phyloP scores from a whole-genome alignment of 1,140 invertebrate species.

The Bombus turneri region DNA sequence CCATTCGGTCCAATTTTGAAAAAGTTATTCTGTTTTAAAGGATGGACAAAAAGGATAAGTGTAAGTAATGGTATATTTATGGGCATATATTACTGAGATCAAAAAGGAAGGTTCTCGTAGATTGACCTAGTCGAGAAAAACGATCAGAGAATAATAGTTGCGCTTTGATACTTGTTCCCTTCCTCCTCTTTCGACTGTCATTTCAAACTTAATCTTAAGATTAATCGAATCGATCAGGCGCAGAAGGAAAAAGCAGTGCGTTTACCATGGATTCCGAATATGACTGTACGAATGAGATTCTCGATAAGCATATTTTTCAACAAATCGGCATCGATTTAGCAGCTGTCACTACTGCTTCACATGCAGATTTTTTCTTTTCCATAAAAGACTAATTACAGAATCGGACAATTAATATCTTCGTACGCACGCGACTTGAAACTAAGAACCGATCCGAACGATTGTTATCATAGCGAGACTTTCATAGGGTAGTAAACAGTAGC shows the following conservation, averaged over 20 bases:
- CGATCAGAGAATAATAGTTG: too few species aligned
- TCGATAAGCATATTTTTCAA: neutral
- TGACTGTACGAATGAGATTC: too few species aligned
- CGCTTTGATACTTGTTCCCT: neutral
- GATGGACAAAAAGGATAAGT: too few species aligned
- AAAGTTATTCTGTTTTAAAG: too few species aligned
- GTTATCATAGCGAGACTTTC: neutral
- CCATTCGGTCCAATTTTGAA: too few species aligned
- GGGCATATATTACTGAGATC: too few species aligned
- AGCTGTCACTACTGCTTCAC: neutral
- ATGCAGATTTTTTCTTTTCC: too few species aligned
- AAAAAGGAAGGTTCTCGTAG: too few species aligned
- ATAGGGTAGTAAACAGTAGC: neutral
- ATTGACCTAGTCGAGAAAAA: too few species aligned
- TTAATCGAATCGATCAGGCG: neutral
- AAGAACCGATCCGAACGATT: neutral
- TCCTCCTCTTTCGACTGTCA: neutral
- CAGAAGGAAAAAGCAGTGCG: neutral
- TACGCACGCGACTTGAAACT: neutral
- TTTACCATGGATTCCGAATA: neutral
- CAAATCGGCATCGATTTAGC: neutral
- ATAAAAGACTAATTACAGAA: too few species aligned
- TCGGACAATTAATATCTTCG: too few species aligned
- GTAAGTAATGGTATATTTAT: neutral
- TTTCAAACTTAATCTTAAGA: neutral